phyloP scores from a whole-genome alignment of 2,113 vertebrate genomes.

The Oreotrochilus melanogaster region DNA sequence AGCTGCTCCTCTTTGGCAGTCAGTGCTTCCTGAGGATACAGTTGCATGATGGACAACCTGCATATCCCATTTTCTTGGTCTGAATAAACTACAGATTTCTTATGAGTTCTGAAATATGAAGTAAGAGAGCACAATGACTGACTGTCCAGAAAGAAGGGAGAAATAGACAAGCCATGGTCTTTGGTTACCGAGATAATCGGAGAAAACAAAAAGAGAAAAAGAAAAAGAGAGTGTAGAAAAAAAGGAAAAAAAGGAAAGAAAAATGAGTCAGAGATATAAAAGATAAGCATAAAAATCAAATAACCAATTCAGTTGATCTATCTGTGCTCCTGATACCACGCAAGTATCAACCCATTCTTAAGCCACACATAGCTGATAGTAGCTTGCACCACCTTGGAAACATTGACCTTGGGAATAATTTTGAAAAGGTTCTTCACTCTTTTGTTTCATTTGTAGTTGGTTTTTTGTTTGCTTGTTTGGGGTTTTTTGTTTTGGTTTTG shows the following conservation, averaged over 20 bases:
- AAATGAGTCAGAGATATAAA: not conserved
- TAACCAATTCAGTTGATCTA: not conserved
- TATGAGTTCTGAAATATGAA: not conserved
- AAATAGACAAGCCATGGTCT: not conserved
- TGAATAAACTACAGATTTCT: not conserved
- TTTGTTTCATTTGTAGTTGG: not conserved
- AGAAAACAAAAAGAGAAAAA: accelerated
- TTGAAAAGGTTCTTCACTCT: not conserved
- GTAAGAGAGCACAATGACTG: not conserved
- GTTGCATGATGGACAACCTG: not conserved
- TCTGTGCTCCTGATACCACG: not conserved
- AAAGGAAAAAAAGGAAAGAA: not conserved
- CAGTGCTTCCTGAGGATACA: not conserved
- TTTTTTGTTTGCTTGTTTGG: too few relatives aligned
- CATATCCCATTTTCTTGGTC: not conserved
- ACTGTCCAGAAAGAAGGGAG: not conserved
- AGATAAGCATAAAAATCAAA: not conserved
- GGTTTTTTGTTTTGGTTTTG: too few relatives aligned
- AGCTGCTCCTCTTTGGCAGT: not conserved
- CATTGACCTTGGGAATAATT: not conserved
- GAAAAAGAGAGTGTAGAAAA: not conserved
- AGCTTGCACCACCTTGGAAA: not conserved
- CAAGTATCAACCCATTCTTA: not conserved
- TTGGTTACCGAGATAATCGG: not conserved
- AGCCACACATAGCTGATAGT: not conserved